phyloP scores from a whole-genome alignment of 1,140 invertebrate species.

The Epicauta chinensis region DNA sequence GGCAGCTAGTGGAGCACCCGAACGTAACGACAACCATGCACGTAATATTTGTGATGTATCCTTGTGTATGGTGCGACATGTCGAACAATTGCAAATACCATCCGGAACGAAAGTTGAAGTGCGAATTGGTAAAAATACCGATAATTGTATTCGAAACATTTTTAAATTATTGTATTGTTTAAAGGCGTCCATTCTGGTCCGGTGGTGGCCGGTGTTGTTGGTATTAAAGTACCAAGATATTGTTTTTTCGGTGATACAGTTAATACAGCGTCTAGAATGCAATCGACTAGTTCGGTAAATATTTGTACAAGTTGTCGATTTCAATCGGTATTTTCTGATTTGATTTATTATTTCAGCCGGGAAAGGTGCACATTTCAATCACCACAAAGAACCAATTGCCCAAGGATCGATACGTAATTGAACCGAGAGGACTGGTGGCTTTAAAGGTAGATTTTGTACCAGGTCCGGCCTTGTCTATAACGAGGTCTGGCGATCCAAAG shows the following conservation, averaged over 20 bases:
- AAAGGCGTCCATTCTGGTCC: constrained; percentile 49
- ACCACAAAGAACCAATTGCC: constrained; percentile 58
- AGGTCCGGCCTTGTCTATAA: too few species aligned
- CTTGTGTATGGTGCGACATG: constrained; percentile 55
- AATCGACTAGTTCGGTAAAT: constrained; percentile 64
- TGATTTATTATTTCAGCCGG: constrained; percentile 46
- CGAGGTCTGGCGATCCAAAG: too few species aligned
- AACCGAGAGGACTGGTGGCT: constrained; percentile 59
- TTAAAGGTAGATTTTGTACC: constrained; percentile 69
- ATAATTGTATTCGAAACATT: not conserved
- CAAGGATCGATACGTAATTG: constrained; percentile 52
- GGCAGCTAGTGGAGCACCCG: constrained; percentile 79
- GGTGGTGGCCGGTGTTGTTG: constrained; percentile 59
- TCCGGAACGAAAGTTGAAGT: constrained; percentile 53
- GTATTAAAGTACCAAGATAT: constrained; percentile 66
- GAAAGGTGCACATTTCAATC: constrained; percentile 68
- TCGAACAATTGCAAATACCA: constrained; percentile 50
- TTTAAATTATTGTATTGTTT: constrained; percentile 13
- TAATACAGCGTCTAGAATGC: constrained; percentile 82
- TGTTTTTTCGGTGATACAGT: constrained; percentile 85
- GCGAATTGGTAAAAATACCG: constrained; percentile 50
- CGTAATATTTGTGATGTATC: constrained; percentile 71
- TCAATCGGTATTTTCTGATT: too few species aligned
- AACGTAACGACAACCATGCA: constrained; percentile 68
- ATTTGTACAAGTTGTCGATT: too few species aligned